Conservation (phyloP, 1,140 invertebrate species). For the Catajapyx aquilonaris region DNA sequence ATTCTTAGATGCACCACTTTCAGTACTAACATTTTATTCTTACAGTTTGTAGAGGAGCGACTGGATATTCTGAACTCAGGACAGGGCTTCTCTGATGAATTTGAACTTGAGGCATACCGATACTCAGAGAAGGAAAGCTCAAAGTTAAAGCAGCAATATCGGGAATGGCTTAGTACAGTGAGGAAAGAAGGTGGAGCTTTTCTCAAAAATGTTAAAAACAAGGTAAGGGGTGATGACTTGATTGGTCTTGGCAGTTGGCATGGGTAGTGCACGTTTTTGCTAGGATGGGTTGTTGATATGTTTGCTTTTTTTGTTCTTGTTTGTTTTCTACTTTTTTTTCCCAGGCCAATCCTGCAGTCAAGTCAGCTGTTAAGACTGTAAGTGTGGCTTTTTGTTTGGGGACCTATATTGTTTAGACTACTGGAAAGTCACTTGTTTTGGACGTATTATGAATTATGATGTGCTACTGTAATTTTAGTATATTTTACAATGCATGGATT, state of each 20-base stretch:
- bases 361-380: no score
- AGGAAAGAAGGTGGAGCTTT: conserved; percentile 41
- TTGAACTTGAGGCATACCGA: conserved; percentile 71
- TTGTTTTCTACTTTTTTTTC: conserved; percentile 15
- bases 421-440: no score
- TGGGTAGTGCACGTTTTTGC: conserved; percentile 13
- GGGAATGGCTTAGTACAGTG: conserved; percentile 43
- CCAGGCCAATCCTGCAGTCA: conserved; percentile 11
- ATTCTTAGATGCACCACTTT: conserved; percentile 2
- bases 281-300: conserved; percentile 2
- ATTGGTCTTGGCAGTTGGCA: conserved; percentile 16
- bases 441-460: no score
- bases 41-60: conserved; percentile 78
- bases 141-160: conserved; percentile 55
- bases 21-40: conserved; percentile 10
- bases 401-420: no score
- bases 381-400: no score
- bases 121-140: conserved; percentile 62
- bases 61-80: conserved; percentile 73
- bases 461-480: no score
- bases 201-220: conserved; percentile 52
- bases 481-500: no score
- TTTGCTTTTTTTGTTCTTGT: conserved; percentile 1
- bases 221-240: conserved; percentile 29
- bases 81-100: conserved; percentile 76